These are phyloP conservation scores for Notolabrus celidotus DNA, from an alignment of 2,797 vertebrate species.

Conservation along the genomic window DNA sequence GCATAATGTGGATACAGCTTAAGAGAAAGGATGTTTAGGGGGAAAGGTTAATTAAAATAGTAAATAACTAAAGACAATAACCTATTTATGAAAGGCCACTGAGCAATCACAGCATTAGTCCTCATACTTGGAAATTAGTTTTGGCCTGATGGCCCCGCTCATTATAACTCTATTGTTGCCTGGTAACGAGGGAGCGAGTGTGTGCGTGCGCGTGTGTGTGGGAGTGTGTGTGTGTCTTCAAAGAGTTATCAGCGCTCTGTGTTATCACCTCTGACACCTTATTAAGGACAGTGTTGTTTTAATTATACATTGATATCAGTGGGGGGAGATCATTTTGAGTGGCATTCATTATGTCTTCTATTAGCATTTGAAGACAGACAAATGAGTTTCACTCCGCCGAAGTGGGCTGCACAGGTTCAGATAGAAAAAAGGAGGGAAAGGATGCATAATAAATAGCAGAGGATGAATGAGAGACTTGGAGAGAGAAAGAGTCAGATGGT, in stretches of 20 bases:
- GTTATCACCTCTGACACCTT: slow-evolving; percentile 74
- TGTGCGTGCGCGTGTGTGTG: slow-evolving; percentile 37
- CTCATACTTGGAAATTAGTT: slow-evolving; percentile 72
- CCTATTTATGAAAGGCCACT: slow-evolving; percentile 56
- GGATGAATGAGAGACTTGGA: slow-evolving; percentile 5
- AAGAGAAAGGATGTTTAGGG: slow-evolving; percentile 34
- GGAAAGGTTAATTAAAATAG: slow-evolving; percentile 64
- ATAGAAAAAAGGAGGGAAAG: slow-evolving; percentile 31
- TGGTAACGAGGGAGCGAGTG: slow-evolving; percentile 53
- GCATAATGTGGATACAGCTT: slow-evolving; percentile 29
- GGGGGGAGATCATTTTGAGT: slow-evolving; percentile 68
- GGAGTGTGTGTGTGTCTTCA: slow-evolving; percentile 50
- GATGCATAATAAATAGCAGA: slow-evolving; percentile 43
- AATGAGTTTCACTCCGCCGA: slow-evolving; percentile 66
- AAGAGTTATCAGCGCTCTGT: slow-evolving; percentile 62
- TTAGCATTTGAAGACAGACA: slow-evolving; percentile 69
- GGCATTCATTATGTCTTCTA: slow-evolving; percentile 66
- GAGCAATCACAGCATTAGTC: slow-evolving; percentile 64
- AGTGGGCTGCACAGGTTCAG: slow-evolving; percentile 43
- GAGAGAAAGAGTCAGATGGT: background rate
- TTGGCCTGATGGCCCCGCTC: slow-evolving; percentile 59
- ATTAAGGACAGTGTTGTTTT: slow-evolving; percentile 78
- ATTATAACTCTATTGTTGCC: slow-evolving; percentile 73
- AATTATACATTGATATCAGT: slow-evolving; percentile 75
- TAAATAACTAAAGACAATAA: slow-evolving; percentile 71